Base-by-base conservation (phyloP, 2,888 invertebrate species). In the Xylophagus ater region DNA sequence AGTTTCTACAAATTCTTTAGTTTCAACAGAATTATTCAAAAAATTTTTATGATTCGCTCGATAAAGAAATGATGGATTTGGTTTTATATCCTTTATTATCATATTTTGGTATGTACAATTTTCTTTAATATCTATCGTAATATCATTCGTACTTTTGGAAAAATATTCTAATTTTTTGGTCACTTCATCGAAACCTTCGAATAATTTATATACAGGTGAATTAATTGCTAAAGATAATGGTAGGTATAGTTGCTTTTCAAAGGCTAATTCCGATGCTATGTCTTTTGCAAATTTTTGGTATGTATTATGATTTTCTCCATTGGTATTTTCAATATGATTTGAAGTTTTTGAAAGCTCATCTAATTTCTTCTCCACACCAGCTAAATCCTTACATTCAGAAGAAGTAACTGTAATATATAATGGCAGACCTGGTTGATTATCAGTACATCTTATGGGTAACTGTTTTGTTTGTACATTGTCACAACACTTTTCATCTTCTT, bases 21-120 rank as follows among this genome's bases (percentile, higher is more conserved):
- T 10, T 8, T 31, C 24, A 13, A 39, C 28, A 4, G 33, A 12
- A 23, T 35, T 41, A 19, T 12, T 21, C 6, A 49, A 51, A 12
- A 53, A 51, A 42, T 56, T 55, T 37, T 55, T 59, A 17, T 56
- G 56, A 41, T 59, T 73, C 43, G 68, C 58, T 40, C 74, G 69
- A 72, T 76, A 78, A 24, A 80, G 60, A 58, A 80, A 80, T 4
- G 80, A 79, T 47, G 69, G 70, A 52, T 79, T 79, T 2, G 78
- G 78, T 49, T 71, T 67, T 39, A 74, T 66, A 4, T 34, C n/a
- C n/a, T 55, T 58, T 14, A 65, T 51, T 48, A 54, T 61, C 9
- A 66, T 51, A 31, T 65, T 64, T 52, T 65, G 55, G 45, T 59
- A 57, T 7, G 47, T 33, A 20, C 57, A 54, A 41, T 59, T 59